phyloP scores from a whole-genome alignment of 2,113 vertebrate species.

The Egretta garzetta region DNA sequence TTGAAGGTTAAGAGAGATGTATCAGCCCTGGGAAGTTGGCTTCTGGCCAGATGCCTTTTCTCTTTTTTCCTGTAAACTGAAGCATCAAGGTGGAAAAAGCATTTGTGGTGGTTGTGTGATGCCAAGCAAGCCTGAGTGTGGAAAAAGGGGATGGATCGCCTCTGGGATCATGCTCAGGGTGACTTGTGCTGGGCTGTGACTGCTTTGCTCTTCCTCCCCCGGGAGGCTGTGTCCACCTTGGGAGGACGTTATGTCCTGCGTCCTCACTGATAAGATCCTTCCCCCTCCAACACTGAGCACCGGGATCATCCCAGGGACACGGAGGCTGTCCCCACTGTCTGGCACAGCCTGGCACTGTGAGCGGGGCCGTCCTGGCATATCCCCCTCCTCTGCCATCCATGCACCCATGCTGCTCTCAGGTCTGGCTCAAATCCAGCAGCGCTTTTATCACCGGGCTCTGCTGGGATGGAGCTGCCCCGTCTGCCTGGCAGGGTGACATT shows the following conservation, averaged over 20 bases:
- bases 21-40: neutral
- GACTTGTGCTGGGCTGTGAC: accelerated
- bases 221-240: neutral
- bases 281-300: neutral
- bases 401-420: neutral
- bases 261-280: neutral
- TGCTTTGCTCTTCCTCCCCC: neutral
- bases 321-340: neutral
- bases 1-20: neutral
- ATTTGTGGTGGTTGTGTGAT: neutral
- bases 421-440: neutral
- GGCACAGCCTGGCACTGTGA: neutral
- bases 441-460: neutral
- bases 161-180: neutral
- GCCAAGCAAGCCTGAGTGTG: neutral
- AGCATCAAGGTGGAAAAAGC: neutral
- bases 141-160: neutral
- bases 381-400: neutral
- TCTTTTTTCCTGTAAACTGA: neutral
- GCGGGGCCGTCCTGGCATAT: neutral
- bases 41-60: neutral
- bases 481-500: neutral
- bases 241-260: neutral
- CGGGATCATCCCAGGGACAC: accelerated
- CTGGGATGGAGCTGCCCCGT: neutral